phyloP scores from a whole-genome alignment of 2,888 invertebrate genomes.

The Mesochorus sp. region DNA sequence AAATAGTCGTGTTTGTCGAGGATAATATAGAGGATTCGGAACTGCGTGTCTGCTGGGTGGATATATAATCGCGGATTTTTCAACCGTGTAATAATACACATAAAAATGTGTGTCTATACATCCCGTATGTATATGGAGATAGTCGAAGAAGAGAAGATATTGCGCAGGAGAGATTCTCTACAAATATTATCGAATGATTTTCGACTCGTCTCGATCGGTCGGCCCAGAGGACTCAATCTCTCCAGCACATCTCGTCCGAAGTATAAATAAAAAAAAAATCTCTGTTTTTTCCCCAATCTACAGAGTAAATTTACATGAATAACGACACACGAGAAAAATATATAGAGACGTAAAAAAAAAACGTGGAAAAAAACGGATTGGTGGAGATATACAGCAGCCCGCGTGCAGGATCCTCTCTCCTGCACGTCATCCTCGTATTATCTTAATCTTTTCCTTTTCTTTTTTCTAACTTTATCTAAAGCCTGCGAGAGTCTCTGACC shows the following conservation, averaged over 20 bases:
- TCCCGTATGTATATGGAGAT: conserved; percentile 33
- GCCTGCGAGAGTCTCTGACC: conserved; percentile 52
- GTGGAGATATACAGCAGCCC: conserved; percentile 22
- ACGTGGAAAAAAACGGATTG: conserved; percentile 13
- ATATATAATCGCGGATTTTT: conserved; percentile 57
- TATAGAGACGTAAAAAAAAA: background rate
- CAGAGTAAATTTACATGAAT: conserved; percentile 54
- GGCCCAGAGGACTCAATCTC: conserved; percentile 31
- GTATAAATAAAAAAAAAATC: conserved; percentile 58
- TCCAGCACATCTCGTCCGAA: conserved; percentile 1
- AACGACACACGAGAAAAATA: conserved; percentile 21
- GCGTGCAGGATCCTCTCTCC: conserved; percentile 17
- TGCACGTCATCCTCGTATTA: conserved; percentile 45
- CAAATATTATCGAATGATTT: conserved; percentile 48
- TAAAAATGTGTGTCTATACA: conserved; percentile 31
- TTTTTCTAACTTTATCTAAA: conserved; percentile 52
- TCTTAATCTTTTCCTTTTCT: conserved; percentile 45
- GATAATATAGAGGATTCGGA: conserved; percentile 68
- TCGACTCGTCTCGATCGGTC: conserved; percentile 29
- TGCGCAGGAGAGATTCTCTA: conserved; percentile 8
- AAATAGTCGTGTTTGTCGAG: conserved; percentile 75
- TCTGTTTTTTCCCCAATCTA: conserved; percentile 53
- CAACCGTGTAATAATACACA: conserved; percentile 45
- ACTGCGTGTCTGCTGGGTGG: conserved; percentile 57
- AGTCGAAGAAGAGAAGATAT: conserved; percentile 34